These are phyloP conservation scores for Nothoprocta perdicaria DNA, from an alignment of 2,113 vertebrate genomes.

Conservation along the genomic window DNA sequence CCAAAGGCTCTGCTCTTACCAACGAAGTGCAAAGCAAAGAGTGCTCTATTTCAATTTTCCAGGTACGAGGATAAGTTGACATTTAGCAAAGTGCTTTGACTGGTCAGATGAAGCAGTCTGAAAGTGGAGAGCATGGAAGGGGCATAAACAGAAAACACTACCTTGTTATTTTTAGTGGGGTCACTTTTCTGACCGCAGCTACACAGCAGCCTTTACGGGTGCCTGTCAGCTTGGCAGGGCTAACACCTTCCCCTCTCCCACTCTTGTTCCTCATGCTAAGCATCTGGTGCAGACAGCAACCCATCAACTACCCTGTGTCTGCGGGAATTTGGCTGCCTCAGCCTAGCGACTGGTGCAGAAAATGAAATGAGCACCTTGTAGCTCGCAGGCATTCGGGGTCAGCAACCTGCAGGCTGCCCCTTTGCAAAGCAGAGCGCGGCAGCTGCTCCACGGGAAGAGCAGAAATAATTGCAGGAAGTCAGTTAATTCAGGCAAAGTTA, in stretches of 20 bases:
- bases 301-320: neutral
- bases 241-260: neutral
- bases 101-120: neutral
- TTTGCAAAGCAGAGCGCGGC: neutral
- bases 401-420: neutral
- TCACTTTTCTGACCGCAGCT: neutral
- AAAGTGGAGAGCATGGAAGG: neutral
- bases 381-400: conserved; percentile 4
- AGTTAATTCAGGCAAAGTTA: conserved; percentile 45
- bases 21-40: neutral
- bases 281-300: neutral
- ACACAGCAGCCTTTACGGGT: neutral
- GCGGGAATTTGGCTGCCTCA: conserved; percentile 12
- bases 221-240: neutral
- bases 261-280: neutral
- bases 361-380: conserved; percentile 35
- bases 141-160: neutral
- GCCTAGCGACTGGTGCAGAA: conserved; percentile 12
- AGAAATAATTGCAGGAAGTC: conserved; percentile 41
- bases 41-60: neutral
- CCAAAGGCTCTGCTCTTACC: neutral
- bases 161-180: neutral
- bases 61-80: neutral
- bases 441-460: neutral
- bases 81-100: neutral